Evolutionary conservation across 2,113 vertebrate genomes (phyloP), one percentile per base, ranked within the genome.

Genomic region (Fregata magnificens): DNA sequence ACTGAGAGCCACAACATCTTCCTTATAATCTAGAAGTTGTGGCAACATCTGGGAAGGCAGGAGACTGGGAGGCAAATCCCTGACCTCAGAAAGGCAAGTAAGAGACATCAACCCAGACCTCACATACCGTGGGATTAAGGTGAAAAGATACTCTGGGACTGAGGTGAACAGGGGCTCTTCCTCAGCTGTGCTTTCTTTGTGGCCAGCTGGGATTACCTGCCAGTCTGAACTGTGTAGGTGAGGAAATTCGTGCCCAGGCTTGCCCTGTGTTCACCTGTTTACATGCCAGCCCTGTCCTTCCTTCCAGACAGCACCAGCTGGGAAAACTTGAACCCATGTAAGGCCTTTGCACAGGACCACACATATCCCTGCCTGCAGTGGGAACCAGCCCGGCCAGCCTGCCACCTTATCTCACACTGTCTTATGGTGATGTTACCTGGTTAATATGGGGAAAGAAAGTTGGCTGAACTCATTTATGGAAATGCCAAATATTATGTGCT

Each of bases 341-440:
- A 6, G 59, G 50, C 45, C 52, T 62, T 26, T 44, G 34, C 18
- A 4, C n/a, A 17, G 42, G 77, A 71, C 28, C 62, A 25, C 17
- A 3, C 6, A 1, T 16, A 38, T 3, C 56, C 42, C n/a, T 9
- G 36, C 26, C 12, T 10, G 38, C 61, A 18, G 59, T 0, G 28
- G 8, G 28, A 38, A n/a, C 26, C 63, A 10, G 59, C 67, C 50
- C 4, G 1, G 49, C 47, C 18, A 34, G 42, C 67, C 59, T 42
- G 44, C 40, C 49, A 17, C 32, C 32, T 26, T 9, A 13, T 8
- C 47, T 24, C 42, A 38, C 53, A 4, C 21, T 25, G 38, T 4
- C 32, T 29, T 31, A 5, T 0, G 4, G 26, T 11, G n/a, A 40
- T 9, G 34, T 21, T 16, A 31, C 3, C 0, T 4, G 8, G 24